phyloP scores from a whole-genome alignment of 2,797 vertebrate genomes.

The Crax fasciolata region DNA sequence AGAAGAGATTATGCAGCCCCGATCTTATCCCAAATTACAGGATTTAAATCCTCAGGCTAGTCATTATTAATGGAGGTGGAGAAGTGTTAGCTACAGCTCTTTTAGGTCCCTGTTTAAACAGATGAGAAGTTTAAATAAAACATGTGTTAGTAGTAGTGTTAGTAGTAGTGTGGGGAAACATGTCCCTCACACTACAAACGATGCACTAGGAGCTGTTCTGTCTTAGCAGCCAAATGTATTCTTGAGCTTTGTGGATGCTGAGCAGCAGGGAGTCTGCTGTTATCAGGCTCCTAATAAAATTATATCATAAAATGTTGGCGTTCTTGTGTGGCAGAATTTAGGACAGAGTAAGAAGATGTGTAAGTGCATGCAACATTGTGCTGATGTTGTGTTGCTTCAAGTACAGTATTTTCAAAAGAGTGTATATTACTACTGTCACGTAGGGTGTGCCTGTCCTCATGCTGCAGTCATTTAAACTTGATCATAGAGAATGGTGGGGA shows the following conservation, averaged over 20 bases:
- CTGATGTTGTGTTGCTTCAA: background rate
- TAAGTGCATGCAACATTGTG: background rate
- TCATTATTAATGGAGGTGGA: background rate
- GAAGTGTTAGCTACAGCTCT: background rate
- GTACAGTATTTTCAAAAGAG: background rate
- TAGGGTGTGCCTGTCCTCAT: background rate
- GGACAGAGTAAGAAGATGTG: background rate
- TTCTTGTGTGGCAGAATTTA: background rate
- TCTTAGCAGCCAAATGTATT: background rate
- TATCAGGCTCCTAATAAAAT: background rate
- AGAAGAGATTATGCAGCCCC: background rate
- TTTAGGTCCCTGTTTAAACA: background rate
- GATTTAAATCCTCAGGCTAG: background rate
- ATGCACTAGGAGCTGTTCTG: background rate
- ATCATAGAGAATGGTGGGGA: accelerated
- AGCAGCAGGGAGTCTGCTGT: background rate
- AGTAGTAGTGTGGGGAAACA: background rate
- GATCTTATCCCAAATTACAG: background rate
- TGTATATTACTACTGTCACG: background rate
- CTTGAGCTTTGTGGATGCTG: background rate
- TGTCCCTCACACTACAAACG: background rate
- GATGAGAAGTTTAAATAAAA: background rate
- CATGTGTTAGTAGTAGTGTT: background rate
- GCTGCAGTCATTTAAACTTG: background rate
- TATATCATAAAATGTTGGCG: background rate